These are phyloP conservation scores for Euglossa dilemma DNA, from an alignment of 1,140 invertebrate genomes.

Conservation along the genomic window DNA sequence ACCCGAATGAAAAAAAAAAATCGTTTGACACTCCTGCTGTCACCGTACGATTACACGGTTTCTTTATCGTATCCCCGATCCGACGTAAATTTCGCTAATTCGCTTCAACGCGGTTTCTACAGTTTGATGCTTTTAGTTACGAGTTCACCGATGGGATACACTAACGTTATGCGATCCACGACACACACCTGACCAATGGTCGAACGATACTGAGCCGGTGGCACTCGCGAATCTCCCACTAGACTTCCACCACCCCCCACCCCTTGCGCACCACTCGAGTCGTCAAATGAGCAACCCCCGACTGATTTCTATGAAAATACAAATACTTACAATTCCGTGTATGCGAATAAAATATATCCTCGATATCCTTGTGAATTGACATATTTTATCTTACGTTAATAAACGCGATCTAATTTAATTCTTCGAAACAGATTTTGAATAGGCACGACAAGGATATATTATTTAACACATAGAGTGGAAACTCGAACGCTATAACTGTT, in stretches of 20 bases:
- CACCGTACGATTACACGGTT: background rate
- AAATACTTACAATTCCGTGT: background rate
- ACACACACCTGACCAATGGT: slow-evolving; percentile 59
- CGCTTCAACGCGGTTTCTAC: background rate
- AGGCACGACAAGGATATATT: too few species aligned
- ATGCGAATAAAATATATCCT: background rate
- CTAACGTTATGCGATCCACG: slow-evolving; percentile 4
- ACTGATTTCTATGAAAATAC: background rate
- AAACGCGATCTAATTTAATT: too few species aligned
- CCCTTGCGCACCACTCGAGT: slow-evolving; percentile 1
- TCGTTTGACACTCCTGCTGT: background rate
- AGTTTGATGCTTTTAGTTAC: background rate
- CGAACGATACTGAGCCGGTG: slow-evolving; percentile 54
- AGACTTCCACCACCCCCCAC: slow-evolving; percentile 11
- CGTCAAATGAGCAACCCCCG: slow-evolving; percentile 32
- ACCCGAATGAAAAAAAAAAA: background rate
- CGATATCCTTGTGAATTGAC: background rate
- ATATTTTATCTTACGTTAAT: too few species aligned
- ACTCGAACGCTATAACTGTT: too few species aligned
- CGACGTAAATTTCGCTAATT: background rate
- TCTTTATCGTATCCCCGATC: background rate
- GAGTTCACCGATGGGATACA: background rate
- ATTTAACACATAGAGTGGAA: too few species aligned
- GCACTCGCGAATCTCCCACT: slow-evolving; percentile 52
- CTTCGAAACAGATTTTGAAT: too few species aligned